Percentiles rank a stretch among this genome's conserved stretches.
Conservation (phyloP, 2,113 vertebrate species). For the Irena cyanogastra region DNA sequence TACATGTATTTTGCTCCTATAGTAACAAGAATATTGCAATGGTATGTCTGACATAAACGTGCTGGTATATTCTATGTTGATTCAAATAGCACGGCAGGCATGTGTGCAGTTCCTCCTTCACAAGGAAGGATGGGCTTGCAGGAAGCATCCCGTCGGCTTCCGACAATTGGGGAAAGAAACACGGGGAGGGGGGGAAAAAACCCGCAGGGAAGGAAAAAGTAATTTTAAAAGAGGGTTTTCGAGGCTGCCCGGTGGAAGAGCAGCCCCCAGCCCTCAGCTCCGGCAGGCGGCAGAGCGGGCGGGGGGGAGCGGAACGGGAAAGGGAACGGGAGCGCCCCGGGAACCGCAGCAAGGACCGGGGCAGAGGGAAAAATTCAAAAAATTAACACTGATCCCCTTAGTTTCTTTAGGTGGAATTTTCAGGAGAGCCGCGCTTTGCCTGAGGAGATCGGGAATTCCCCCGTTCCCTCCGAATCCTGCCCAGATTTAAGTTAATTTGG, state of each 20-base stretch:
- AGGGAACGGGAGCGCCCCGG: too few relatives aligned
- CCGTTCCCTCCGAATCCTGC: not conserved
- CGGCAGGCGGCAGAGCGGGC: not conserved
- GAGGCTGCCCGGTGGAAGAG: not conserved
- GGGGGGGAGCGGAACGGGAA: too few relatives aligned
- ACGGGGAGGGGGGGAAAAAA: accelerated
- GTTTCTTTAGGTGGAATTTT: not conserved
- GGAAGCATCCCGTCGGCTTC: not conserved
- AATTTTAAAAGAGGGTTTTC: not conserved
- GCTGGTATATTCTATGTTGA: accelerated
- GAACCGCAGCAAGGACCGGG: not conserved
- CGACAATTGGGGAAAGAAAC: accelerated
- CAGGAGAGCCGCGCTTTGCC: not conserved
- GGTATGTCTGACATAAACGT: not conserved
- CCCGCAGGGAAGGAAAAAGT: accelerated
- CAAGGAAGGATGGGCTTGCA: not conserved
- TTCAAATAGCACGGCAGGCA: not conserved
- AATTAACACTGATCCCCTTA: not conserved
- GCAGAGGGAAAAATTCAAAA: not conserved
- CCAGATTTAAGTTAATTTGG: not conserved
- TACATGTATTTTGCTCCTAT: conserved; percentile 41
- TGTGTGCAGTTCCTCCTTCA: accelerated
- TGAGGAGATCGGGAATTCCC: not conserved
- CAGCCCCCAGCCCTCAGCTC: accelerated
- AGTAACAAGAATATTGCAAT: not conserved